Percentiles rank a stretch among this genome's conserved stretches.
phyloP scores from a whole-genome alignment of 2,888 invertebrate species.

The Nemapogon koenigi region DNA sequence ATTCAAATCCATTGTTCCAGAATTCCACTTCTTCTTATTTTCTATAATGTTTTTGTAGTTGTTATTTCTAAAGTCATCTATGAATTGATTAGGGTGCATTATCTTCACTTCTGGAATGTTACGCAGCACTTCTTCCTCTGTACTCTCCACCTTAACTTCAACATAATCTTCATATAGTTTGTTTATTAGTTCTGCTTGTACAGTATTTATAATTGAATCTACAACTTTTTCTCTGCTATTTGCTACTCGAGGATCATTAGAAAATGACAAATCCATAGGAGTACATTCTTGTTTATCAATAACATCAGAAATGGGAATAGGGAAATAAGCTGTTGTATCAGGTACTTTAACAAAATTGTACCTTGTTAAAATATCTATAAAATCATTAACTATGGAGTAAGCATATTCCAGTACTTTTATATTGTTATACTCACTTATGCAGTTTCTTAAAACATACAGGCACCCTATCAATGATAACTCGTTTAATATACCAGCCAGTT shows the following conservation, averaged over 20 bases:
- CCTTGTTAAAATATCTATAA: constrained; percentile 51
- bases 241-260: constrained; percentile 7
- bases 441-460: constrained; percentile 67
- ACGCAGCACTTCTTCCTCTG: constrained; percentile 25
- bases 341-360: constrained; percentile 36
- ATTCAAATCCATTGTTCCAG: constrained; percentile 57
- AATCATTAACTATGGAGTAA: constrained; percentile 47
- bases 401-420: constrained; percentile 69
- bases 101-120: constrained; percentile 10
- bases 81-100: constrained; percentile 48
- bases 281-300: constrained; percentile 9
- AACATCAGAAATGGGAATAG: no score
- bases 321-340: constrained; percentile 1
- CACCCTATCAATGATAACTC: constrained; percentile 70
- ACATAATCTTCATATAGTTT: constrained; percentile 53
- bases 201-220: constrained; percentile 60
- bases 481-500: constrained; percentile 66
- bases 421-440: constrained; percentile 69
- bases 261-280: constrained; percentile 4
- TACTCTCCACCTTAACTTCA: constrained; percentile 25
- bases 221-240: constrained; percentile 34
- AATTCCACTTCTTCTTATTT: constrained; percentile 64
- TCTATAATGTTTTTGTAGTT: constrained; percentile 61
- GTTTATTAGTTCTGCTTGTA: constrained; percentile 59
- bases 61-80: constrained; percentile 44